Evolutionary conservation across 1,140 invertebrate species (phyloP).

Genomic region (Hetaerina americana): DNA sequence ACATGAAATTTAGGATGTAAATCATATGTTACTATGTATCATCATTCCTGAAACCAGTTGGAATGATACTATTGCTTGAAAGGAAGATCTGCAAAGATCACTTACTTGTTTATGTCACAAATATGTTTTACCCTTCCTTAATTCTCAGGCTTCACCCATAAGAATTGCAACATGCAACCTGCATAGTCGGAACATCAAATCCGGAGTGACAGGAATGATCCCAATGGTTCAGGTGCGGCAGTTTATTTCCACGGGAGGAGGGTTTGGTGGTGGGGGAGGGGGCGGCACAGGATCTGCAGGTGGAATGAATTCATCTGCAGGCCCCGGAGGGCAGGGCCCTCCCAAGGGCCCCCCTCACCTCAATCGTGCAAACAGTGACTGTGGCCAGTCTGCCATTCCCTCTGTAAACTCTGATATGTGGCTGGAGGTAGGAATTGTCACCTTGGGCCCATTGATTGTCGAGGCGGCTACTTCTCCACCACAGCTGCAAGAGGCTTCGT

Average conservation of each 20-base stretch:
- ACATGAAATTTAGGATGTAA: no score
- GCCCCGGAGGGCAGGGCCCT: background rate
- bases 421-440: conserved; percentile 85
- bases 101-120: no score
- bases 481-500: conserved; percentile 55
- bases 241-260: conserved; percentile 42
- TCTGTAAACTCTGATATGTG: conserved; percentile 54
- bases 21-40: no score
- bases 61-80: no score
- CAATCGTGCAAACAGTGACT: background rate
- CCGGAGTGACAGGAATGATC: conserved; percentile 76
- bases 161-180: conserved; percentile 85
- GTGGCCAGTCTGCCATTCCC: background rate
- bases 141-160: conserved; percentile 59
- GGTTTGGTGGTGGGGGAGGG: conserved; percentile 21
- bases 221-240: conserved; percentile 63
- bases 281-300: conserved; percentile 39
- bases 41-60: no score
- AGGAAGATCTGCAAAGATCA: no score
- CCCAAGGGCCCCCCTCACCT: background rate
- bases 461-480: conserved; percentile 79
- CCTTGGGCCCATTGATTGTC: conserved; percentile 78
- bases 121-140: no score
- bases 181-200: conserved; percentile 78
- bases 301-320: no score